These are phyloP conservation scores for Odontophorus gujanensis DNA, from an alignment of 2,113 vertebrate species.

Conservation along the genomic window DNA sequence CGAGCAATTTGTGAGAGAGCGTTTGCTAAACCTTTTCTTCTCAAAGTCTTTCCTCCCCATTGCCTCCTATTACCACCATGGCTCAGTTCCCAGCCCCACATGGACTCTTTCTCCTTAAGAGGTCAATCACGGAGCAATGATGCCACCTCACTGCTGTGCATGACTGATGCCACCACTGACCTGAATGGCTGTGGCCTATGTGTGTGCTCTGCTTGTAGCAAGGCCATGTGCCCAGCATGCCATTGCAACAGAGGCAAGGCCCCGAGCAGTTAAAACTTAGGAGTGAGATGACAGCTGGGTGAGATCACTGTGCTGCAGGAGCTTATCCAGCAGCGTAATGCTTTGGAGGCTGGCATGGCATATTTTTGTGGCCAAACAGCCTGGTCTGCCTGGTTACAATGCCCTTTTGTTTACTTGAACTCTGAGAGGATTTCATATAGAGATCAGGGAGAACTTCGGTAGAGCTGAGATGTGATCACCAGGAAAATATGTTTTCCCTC, in stretches of 20 bases:
- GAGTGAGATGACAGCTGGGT: slow-evolving; percentile 15
- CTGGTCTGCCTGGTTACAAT: slow-evolving; percentile 38
- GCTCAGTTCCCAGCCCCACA: neutral
- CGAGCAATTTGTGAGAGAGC: neutral
- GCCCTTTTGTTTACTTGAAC: slow-evolving; percentile 28
- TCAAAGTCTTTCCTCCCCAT: accelerated
- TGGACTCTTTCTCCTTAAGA: neutral
- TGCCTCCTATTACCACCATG: accelerated
- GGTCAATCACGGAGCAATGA: neutral
- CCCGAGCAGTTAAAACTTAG: neutral
- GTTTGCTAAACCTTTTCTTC: neutral
- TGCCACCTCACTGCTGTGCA: neutral
- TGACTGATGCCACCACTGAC: neutral
- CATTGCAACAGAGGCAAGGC: neutral
- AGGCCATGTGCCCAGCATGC: accelerated
- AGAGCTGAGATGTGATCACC: neutral
- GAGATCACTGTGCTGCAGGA: slow-evolving; percentile 13
- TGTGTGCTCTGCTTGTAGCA: accelerated
- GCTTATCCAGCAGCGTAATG: neutral
- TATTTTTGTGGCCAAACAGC: slow-evolving; percentile 19
- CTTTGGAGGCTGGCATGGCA: slow-evolving; percentile 28
- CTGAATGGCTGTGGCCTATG: accelerated
- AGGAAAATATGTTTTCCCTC: neutral
- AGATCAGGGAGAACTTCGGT: neutral
- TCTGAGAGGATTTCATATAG: neutral